Percentiles rank a stretch among this genome's conserved stretches.
These are phyloP conservation scores for Scaptomyza montana DNA, from an alignment of 1,140 invertebrate genomes.

Conservation along the genomic window DNA sequence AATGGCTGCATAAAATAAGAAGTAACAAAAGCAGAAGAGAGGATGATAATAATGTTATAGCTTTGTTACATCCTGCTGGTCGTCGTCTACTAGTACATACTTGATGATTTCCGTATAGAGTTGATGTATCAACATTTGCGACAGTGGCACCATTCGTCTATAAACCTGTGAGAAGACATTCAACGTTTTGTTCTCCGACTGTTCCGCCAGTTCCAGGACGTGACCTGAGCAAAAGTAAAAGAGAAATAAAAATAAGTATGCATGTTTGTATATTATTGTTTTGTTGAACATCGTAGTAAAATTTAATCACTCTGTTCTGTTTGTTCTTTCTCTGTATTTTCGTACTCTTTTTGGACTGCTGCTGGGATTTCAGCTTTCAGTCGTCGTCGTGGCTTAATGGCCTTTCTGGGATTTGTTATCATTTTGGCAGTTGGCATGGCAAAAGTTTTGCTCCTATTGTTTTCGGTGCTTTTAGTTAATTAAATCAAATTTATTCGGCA, in stretches of 20 bases:
- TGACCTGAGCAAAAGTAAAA: slow-evolving; percentile 86
- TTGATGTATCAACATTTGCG: slow-evolving; percentile 86
- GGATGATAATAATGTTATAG: background rate
- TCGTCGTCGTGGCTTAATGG: slow-evolving; percentile 53
- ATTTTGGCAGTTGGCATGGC: slow-evolving; percentile 10
- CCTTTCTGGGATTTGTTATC: slow-evolving; percentile 63
- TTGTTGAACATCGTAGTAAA: slow-evolving; percentile 52
- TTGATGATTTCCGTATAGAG: slow-evolving; percentile 89
- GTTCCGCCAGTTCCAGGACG: slow-evolving; percentile 87
- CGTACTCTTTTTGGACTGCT: background rate
- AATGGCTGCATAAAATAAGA: slow-evolving; percentile 43
- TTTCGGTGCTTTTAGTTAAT: slow-evolving; percentile 71
- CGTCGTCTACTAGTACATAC: slow-evolving; percentile 79
- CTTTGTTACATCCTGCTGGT: background rate
- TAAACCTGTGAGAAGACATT: slow-evolving; percentile 91
- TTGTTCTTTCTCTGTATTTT: slow-evolving; percentile 19
- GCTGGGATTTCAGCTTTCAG: slow-evolving; percentile 15
- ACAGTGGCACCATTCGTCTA: slow-evolving; percentile 87
- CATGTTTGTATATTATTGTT: slow-evolving; percentile 53
- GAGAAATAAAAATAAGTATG: slow-evolving; percentile 1
- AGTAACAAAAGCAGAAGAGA: background rate
- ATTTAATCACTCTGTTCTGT: slow-evolving; percentile 72
- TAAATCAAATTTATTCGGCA: slow-evolving; percentile 65
- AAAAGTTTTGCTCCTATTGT: slow-evolving; percentile 30
- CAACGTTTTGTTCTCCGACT: slow-evolving; percentile 92